A percentile compares a stretch with the other conserved stretches of the same genome.
Evolutionary conservation across 2,797 vertebrate genomes (phyloP).

Genomic region (Tapera naevia): DNA sequence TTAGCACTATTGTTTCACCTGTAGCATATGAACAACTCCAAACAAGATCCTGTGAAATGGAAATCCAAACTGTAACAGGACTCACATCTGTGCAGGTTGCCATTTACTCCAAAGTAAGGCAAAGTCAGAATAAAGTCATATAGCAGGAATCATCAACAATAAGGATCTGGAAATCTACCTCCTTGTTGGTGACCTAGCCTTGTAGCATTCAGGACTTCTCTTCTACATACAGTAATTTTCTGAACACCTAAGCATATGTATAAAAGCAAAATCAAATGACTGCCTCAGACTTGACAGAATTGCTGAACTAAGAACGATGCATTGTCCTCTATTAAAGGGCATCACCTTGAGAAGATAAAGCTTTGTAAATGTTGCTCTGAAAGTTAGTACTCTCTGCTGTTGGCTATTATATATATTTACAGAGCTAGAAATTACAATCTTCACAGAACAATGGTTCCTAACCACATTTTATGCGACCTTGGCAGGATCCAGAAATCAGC

Average conservation of each 20-base stretch:
- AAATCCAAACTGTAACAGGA: neutral
- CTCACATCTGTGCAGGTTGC: neutral
- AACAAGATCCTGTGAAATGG: neutral
- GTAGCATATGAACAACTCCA: neutral
- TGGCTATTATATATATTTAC: slow-evolving; percentile 52
- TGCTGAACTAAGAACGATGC: slow-evolving; percentile 92
- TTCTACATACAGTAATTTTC: slow-evolving; percentile 81
- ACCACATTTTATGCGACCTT: neutral
- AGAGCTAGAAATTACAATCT: slow-evolving; percentile 3
- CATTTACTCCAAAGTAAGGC: neutral
- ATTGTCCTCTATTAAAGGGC: slow-evolving; percentile 78
- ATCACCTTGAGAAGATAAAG: slow-evolving; percentile 77
- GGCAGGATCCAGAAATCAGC: neutral
- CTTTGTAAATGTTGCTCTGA: slow-evolving; percentile 52
- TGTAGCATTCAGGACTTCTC: slow-evolving; percentile 59
- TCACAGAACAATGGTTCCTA: neutral
- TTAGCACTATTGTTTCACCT: neutral
- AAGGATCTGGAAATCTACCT: slow-evolving; percentile 46
- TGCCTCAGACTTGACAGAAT: slow-evolving; percentile 94
- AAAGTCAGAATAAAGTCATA: slow-evolving; percentile 62
- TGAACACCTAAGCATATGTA: slow-evolving; percentile 97
- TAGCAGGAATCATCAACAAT: slow-evolving; percentile 31
- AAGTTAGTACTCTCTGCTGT: slow-evolving; percentile 60
- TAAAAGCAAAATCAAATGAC: slow-evolving; percentile 95
- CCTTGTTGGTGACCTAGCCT: slow-evolving; percentile 70